Evolutionary conservation across 92 coral and sea anemone species (phyloP), one percentile per base, ranked within the genome.

Genomic region (Pocillopora grandis): DNA sequence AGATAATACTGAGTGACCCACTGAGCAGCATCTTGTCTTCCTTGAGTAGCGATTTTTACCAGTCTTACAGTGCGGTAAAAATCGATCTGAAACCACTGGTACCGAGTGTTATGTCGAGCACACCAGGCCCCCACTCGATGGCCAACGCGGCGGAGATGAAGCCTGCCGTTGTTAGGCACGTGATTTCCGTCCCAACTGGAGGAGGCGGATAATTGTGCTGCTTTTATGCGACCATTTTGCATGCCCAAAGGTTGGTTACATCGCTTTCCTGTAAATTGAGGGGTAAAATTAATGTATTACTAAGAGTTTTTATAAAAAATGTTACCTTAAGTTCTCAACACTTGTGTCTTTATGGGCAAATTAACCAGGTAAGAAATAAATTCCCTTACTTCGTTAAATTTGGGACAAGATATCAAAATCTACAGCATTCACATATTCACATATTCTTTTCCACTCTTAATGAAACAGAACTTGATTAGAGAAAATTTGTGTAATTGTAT

Each of bases 41-140:
- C 98, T 55, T 88, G 93, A 14, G 89, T 92, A 12, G 95, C 86
- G 36, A 94, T 62, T 58, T 86, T 86, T 36, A 90, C 91, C 64
- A 94, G 68, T 83, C 87, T 77, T 49, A 85, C 75, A n/a, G 93
- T 86, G 31, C 89, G 89, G n/a, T 81, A 55, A 75, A 94, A 79
- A 77, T 92, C 86, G 27, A 87, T 86, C 85, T 87, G 89, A 20
- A 94, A 75, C 98, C 98, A 94, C 75, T 92, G 93, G 87, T 82
- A 85, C 58, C 86, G 92, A 85, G 90, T 92, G 79, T 83, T 76
- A 13, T 78, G 68, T 18, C 85, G 79, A 8, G 98, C 84, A 6
- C 66, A 80, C 98, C 98, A 94, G 74, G 90, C 91, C 5, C 97
- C 97, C 3, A 12, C 48, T 18, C 66, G 69, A 17, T 76, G 33